These are phyloP conservation scores for Pecten maximus DNA, from an alignment of 2,888 invertebrate genomes.

Conservation along the genomic window DNA sequence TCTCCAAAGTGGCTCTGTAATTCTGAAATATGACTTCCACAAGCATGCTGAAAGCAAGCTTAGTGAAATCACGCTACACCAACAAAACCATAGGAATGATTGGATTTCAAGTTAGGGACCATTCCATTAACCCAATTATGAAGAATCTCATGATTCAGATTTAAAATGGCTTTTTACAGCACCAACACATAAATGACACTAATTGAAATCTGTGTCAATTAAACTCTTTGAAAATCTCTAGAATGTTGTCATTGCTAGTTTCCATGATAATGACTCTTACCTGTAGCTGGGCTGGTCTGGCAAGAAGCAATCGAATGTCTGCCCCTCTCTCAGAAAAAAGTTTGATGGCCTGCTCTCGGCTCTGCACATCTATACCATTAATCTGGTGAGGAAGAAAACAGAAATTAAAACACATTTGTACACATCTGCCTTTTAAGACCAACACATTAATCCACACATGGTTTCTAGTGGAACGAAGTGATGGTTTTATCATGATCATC, in stretches of 20 bases:
- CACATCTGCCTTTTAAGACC: background rate
- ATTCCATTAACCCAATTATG: conserved; percentile 12
- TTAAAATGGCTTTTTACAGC: conserved; percentile 4
- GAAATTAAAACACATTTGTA: conserved; percentile 13
- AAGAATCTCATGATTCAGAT: background rate
- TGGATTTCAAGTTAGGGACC: background rate
- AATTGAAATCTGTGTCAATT: conserved; percentile 25
- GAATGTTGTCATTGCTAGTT: conserved; percentile 11
- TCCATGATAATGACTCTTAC: conserved; percentile 57
- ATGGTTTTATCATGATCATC: background rate
- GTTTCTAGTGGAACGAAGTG: background rate
- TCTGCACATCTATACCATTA: conserved; percentile 82
- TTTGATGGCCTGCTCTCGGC: conserved; percentile 82
- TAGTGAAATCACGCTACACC: background rate
- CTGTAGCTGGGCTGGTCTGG: conserved; percentile 77
- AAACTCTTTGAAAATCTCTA: background rate
- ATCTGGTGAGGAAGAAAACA: conserved; percentile 75
- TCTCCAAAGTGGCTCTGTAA: background rate
- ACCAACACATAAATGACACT: conserved; percentile 29
- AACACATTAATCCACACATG: background rate
- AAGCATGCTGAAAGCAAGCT: background rate
- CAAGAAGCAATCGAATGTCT: conserved; percentile 81
- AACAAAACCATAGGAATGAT: conserved; percentile 2
- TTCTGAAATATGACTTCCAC: background rate
- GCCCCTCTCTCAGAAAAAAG: conserved; percentile 80